Evolutionary conservation across 2,888 invertebrate genomes (phyloP).

Genomic region (Lithosia quadra): DNA sequence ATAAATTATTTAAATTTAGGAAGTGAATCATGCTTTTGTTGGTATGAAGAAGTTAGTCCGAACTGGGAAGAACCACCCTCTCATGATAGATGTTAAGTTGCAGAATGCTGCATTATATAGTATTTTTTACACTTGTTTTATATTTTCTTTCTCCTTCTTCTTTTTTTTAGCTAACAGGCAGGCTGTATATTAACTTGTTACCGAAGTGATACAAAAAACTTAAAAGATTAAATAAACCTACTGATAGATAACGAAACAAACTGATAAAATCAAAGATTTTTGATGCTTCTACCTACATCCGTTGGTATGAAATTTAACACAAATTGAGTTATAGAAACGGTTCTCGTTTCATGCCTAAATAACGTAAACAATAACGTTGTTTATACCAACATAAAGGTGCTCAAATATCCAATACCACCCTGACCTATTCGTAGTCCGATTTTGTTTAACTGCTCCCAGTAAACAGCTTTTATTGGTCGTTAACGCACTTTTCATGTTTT

Average conservation of each 20-base stretch:
- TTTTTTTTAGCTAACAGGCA: too few species aligned
- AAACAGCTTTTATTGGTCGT: constrained; percentile 82
- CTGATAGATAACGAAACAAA: neutral
- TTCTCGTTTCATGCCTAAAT: constrained; percentile 12
- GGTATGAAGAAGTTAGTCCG: neutral
- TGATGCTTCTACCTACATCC: neutral
- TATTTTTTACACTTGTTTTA: too few species aligned
- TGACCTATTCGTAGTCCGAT: constrained; percentile 62
- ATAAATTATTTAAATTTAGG: neutral
- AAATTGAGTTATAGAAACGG: neutral
- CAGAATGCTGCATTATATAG: too few species aligned
- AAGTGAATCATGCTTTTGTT: neutral
- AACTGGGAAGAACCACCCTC: neutral
- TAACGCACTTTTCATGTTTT: constrained; percentile 84
- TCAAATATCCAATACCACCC: constrained; percentile 33
- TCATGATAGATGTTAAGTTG: too few species aligned
- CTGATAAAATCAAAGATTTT: neutral
- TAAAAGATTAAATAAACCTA: too few species aligned
- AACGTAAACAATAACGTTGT: constrained; percentile 27
- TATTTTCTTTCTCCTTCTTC: too few species aligned
- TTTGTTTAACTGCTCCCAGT: constrained; percentile 72
- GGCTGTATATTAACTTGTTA: too few species aligned
- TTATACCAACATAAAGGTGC: constrained; percentile 38
- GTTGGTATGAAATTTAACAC: neutral
- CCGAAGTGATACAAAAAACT: too few species aligned